Percentiles rank a stretch among this genome's conserved stretches.
phyloP scores from a whole-genome alignment of 2,113 vertebrate species.

The Gymnorhina tibicen region DNA sequence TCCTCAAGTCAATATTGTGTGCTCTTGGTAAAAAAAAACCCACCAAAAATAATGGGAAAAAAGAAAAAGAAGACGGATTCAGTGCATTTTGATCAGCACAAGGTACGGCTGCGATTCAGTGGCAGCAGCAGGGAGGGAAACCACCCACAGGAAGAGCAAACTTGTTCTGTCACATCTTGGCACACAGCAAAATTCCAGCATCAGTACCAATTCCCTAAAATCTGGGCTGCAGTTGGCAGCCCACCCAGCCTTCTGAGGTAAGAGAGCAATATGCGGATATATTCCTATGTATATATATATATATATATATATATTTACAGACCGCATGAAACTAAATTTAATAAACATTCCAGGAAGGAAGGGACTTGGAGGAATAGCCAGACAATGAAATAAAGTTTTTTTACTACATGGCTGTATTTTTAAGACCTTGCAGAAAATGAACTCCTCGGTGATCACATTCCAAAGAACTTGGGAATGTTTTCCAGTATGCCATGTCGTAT shows the following conservation, averaged over 20 bases:
- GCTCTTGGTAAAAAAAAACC: not conserved
- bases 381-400: slow-evolving; percentile 47
- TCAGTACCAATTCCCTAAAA: not conserved
- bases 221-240: not conserved
- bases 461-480: not conserved
- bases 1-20: not conserved
- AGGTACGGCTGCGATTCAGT: not conserved
- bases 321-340: not conserved
- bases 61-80: not conserved
- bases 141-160: not conserved
- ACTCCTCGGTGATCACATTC: slow-evolving; percentile 1
- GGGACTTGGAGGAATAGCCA: slow-evolving; percentile 5
- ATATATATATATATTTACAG: not conserved
- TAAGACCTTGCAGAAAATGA: slow-evolving; percentile 44
- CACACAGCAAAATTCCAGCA: not conserved
- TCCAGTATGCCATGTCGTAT: not conserved
- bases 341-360: slow-evolving; percentile 56
- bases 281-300: not conserved
- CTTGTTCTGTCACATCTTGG: not conserved
- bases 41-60: not conserved
- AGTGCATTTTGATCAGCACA: not conserved
- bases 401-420: slow-evolving; percentile 35
- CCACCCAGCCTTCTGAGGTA: not conserved
- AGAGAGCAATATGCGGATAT: not conserved
- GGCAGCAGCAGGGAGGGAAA: not conserved